phyloP scores from a whole-genome alignment of 1,140 invertebrate genomes.

The Drosophila obscura region DNA sequence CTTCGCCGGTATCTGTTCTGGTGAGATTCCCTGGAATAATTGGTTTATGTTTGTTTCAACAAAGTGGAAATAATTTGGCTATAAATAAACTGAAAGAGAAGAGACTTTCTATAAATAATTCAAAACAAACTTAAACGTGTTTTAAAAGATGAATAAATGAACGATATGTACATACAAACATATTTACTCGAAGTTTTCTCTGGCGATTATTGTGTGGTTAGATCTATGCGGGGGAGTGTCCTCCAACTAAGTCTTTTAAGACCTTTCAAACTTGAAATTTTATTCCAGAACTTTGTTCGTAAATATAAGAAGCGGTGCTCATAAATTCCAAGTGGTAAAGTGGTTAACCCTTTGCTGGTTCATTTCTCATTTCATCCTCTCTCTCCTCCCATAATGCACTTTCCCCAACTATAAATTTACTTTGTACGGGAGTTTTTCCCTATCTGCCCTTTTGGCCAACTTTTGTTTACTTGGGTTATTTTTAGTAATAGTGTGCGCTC shows the following conservation, averaged over 20 bases:
- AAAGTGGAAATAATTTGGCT: no score
- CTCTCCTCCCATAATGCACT: constrained; percentile 24
- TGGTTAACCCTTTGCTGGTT: constrained; percentile 44
- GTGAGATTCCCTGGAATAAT: no score
- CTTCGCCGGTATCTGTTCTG: no score
- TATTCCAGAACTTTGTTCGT: constrained; percentile 21
- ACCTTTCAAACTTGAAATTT: constrained; percentile 28
- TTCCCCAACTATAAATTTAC: constrained; percentile 42
- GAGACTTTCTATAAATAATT: no score
- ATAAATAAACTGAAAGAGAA: no score
- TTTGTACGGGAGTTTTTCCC: constrained; percentile 14
- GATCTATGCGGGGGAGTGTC: no score
- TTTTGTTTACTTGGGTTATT: constrained; percentile 58
- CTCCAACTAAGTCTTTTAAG: constrained; percentile 15
- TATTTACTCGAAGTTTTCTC: no score
- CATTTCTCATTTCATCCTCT: constrained; percentile 49
- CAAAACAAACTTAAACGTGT: no score
- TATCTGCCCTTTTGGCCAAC: constrained; percentile 48
- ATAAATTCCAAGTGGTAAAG: constrained; percentile 49
- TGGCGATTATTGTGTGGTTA: no score
- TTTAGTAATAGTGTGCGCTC: constrained; percentile 41
- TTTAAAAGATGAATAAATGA: no score
- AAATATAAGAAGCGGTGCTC: constrained; percentile 11
- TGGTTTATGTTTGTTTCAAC: no score
- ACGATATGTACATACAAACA: no score